These are phyloP conservation scores for Apocheima hispidaria DNA, from an alignment of 2,888 invertebrate species.

Conservation along the genomic window DNA sequence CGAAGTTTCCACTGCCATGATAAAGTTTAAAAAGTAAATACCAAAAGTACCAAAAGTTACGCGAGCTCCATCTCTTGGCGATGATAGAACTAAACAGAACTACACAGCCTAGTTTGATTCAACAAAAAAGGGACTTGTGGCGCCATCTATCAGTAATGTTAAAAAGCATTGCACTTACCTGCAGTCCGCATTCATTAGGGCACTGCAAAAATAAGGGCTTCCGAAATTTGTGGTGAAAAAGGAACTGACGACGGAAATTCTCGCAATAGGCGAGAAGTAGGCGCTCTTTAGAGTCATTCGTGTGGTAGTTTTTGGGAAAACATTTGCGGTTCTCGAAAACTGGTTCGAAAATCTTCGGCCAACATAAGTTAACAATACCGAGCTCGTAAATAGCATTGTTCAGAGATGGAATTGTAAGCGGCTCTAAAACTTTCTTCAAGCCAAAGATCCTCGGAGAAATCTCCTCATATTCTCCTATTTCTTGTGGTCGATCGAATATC, in stretches of 20 bases:
- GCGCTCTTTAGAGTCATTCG: conserved; percentile 89
- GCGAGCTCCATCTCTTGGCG: too few relatives aligned
- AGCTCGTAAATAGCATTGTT: conserved; percentile 87
- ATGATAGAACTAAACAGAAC: too few relatives aligned
- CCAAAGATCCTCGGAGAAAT: conserved; percentile 72
- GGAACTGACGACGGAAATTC: conserved; percentile 91
- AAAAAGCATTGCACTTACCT: conserved; percentile 77
- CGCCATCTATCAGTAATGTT: conserved; percentile 46
- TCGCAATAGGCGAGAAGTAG: conserved; percentile 90
- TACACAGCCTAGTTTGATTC: too few relatives aligned
- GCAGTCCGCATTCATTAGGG: conserved; percentile 91
- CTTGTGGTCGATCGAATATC: conserved; percentile 64
- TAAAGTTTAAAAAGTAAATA: too few relatives aligned
- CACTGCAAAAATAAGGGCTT: conserved; percentile 89
- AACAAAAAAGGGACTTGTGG: conserved; percentile 12
- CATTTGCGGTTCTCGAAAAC: conserved; percentile 86
- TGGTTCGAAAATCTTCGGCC: conserved; percentile 86
- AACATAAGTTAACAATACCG: conserved; percentile 87
- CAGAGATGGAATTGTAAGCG: conserved; percentile 81
- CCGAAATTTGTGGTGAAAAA: conserved; percentile 82
- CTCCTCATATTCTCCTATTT: conserved; percentile 68
- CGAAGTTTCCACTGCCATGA: too few relatives aligned
- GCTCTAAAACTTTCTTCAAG: conserved; percentile 64
- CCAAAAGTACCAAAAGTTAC: too few relatives aligned
- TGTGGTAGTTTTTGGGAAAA: conserved; percentile 89